These are phyloP conservation scores for Canis aureus DNA, from an alignment of 2,113 vertebrate genomes.

Conservation along the genomic window DNA sequence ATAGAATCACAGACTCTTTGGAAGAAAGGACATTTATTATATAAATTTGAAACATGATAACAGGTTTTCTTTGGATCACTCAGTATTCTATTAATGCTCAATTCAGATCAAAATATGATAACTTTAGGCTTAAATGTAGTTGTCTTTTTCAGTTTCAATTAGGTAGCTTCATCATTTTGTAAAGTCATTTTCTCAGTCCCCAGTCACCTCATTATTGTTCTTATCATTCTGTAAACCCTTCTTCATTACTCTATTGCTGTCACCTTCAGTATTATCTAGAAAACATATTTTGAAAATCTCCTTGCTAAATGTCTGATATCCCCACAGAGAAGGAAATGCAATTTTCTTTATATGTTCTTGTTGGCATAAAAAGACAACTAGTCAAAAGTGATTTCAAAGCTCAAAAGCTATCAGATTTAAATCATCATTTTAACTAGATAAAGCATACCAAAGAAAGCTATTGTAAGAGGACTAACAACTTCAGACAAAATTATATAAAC, in stretches of 20 bases:
- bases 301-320: conserved; percentile 48
- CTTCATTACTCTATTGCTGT: conserved; percentile 18
- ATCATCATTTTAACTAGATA: conserved; percentile 55
- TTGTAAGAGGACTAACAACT: not conserved
- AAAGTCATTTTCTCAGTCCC: conserved; percentile 28
- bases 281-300: conserved; percentile 37
- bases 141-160: not conserved
- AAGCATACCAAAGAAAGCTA: not conserved
- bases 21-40: not conserved
- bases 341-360: conserved; percentile 13
- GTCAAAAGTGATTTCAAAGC: conserved; percentile 16
- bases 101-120: conserved; percentile 15
- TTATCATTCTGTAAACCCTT: conserved; percentile 15
- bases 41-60: not conserved
- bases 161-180: not conserved
- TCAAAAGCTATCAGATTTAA: not conserved
- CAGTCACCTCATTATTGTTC: conserved; percentile 20
- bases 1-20: not conserved
- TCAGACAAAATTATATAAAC: not conserved
- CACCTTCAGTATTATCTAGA: conserved; percentile 13
- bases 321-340: not conserved
- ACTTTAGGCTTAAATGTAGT: not conserved
- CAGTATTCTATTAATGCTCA: conserved; percentile 17
- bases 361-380: not conserved
- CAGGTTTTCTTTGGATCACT: not conserved